A percentile compares a stretch with the other conserved stretches of the same genome.
These are phyloP conservation scores for Astreopora myriophthalma DNA, from an alignment of 64 coral and sea anemone genomes.

Conservation along the genomic window DNA sequence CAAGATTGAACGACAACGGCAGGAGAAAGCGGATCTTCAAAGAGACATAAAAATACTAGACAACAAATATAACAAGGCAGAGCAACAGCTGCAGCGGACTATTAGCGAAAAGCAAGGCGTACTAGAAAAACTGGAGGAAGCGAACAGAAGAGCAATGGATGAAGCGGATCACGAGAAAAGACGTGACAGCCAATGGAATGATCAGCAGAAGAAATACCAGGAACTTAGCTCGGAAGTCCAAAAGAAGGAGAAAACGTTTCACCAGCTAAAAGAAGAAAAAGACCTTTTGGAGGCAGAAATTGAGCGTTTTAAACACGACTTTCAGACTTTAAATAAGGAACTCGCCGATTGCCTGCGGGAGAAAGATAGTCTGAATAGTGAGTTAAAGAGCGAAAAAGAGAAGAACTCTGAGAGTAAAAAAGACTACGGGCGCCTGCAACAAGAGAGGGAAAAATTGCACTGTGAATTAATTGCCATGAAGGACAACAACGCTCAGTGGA, in stretches of 20 bases:
- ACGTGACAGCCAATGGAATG: constrained; percentile 59
- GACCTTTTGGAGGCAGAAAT: constrained; percentile 63
- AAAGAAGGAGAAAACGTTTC: constrained; percentile 45
- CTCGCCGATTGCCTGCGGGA: constrained; percentile 69
- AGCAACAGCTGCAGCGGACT: constrained; percentile 68
- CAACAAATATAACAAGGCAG: constrained; percentile 58
- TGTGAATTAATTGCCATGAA: constrained; percentile 83
- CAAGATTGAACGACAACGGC: constrained; percentile 58
- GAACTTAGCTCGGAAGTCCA: constrained; percentile 49
- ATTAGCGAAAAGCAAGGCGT: constrained; percentile 65
- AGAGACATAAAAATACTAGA: constrained; percentile 65
- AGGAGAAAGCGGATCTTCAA: constrained; percentile 69
- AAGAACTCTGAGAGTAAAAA: constrained; percentile 45
- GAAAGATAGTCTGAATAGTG: constrained; percentile 53
- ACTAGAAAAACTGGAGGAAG: constrained; percentile 66
- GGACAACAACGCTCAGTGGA: constrained; percentile 89
- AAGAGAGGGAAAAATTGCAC: constrained; percentile 79
- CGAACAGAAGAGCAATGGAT: constrained; percentile 36
- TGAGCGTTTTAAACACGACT: constrained; percentile 66
- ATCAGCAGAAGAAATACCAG: constrained; percentile 75
- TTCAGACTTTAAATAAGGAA: constrained; percentile 67
- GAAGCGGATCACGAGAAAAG: constrained; percentile 51
- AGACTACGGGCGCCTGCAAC: constrained; percentile 17
- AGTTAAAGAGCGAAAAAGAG: constrained; percentile 39
- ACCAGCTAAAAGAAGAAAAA: constrained; percentile 68